Evolutionary conservation across 2,113 vertebrate genomes (phyloP), one percentile per base, ranked within the genome.

Genomic region (Electrona antarctica): DNA sequence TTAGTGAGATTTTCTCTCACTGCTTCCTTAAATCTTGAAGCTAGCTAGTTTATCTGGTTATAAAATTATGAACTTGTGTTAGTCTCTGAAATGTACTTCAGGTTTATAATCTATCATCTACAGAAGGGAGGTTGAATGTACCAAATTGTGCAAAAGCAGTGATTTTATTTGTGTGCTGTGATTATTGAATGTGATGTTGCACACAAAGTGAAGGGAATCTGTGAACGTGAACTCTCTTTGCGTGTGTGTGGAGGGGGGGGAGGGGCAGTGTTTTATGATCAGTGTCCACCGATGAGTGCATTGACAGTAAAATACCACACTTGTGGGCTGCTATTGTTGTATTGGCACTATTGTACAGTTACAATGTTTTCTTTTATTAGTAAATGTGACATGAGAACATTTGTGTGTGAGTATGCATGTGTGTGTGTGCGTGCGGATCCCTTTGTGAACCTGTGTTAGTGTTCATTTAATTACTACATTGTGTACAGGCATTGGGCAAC

Each of bases 131-230:
- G 8, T 33, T 64, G 11, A 71, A 77, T 74, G 28, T 86, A 7
- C 49, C 60, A 21, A 60, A 63, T 52, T 60, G 59, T 69, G 51
- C 60, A 72, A 76, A 59, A 51, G 7, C 62, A 29, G 10, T 28
- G 6, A 15, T 10, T 29, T 7, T 61, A 51, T 29, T 82, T 58
- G 51, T 21, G 21, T 71, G 28, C 48, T 21, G 48, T 68, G 8
- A 50, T 33, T 60, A 63, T 21, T 13, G 33, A 89, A 81, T 87
- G 82, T 88, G 87, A 89, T 79, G 13, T 70, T 61, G 60, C 13
- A 6, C 63, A 70, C 81, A 60, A 46, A 45, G 68, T 60, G 60
- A 76, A 79, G 78, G 60, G 64, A 82, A 79, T 4, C 48, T 90
- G 76, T 77, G 65, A 84, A 74, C 64, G 51, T 74, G 9, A 78